A percentile compares a stretch with the other conserved stretches of the same genome.
Evolutionary conservation across 2,888 invertebrate genomes (phyloP).

Genomic region (Geotrupes spiniger): DNA sequence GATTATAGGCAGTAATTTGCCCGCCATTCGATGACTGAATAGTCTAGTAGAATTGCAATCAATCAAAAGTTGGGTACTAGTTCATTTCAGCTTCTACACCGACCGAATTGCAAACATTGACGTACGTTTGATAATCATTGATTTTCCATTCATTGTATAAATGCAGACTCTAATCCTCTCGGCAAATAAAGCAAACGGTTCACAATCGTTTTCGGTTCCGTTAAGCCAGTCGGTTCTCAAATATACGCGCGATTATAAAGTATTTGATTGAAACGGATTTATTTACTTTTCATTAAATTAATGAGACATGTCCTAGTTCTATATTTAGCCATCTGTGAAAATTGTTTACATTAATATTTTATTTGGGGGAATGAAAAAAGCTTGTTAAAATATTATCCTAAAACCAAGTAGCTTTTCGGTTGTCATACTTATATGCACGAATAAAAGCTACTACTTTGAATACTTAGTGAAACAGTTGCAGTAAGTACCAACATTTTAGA

Average conservation of each 20-base stretch:
- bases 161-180: constrained; percentile 32
- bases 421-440: too few relatives aligned
- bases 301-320: constrained; percentile 1
- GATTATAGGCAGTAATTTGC: too few relatives aligned
- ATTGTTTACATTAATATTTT: too few relatives aligned
- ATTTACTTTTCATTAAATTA: constrained; percentile 34
- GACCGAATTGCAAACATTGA: background rate
- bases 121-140: constrained; percentile 34
- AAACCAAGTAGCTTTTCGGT: too few relatives aligned
- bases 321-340: too few relatives aligned
- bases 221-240: constrained; percentile 26
- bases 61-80: constrained; percentile 2
- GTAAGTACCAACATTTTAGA: too few relatives aligned
- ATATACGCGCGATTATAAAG: constrained; percentile 26
- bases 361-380: too few relatives aligned
- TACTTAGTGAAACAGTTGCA: too few relatives aligned
- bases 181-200: constrained; percentile 30
- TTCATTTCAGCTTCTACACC: background rate
- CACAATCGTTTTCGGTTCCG: constrained; percentile 31
- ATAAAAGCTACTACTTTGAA: too few relatives aligned
- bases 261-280: constrained; percentile 28
- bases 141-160: constrained; percentile 36
- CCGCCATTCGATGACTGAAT: too few relatives aligned
- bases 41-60: background rate
- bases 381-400: too few relatives aligned